Percentiles rank a stretch among this genome's conserved stretches.
Evolutionary conservation across 2,888 invertebrate species (phyloP).

Genomic region (Ichneumoninae sp.): DNA sequence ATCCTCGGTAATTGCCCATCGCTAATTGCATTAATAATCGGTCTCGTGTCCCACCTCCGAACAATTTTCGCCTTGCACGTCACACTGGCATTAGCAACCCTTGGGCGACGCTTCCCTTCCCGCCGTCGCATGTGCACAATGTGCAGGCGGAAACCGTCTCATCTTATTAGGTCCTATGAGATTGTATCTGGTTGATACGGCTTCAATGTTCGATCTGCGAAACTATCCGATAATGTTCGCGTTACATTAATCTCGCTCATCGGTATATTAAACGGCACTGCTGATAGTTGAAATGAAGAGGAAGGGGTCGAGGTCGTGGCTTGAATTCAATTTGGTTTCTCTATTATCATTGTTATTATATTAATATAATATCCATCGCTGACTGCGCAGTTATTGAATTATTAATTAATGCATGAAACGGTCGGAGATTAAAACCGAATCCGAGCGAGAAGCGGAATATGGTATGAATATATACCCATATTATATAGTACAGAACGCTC

Average conservation of each 20-base stretch:
- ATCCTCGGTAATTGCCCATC: slow-evolving; percentile 45
- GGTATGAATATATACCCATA: not conserved
- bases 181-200: not conserved
- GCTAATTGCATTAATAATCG: slow-evolving; percentile 58
- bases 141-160: not conserved
- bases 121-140: not conserved
- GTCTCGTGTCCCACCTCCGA: slow-evolving; percentile 28
- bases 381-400: not conserved
- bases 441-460: not conserved
- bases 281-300: not conserved
- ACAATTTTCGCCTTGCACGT: slow-evolving; percentile 36
- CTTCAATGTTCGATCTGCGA: not conserved
- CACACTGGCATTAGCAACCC: slow-evolving; percentile 10
- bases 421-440: slow-evolving; percentile 2
- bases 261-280: not conserved
- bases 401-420: slow-evolving; percentile 29
- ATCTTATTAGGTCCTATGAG: not conserved
- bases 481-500: not conserved
- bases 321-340: slow-evolving; percentile 26
- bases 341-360: slow-evolving; percentile 1
- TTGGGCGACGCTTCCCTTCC: not conserved
- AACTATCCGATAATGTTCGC: not conserved
- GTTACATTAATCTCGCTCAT: not conserved
- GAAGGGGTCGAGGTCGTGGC: not conserved
- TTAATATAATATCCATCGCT: slow-evolving; percentile 2